Evolutionary conservation across 2,888 invertebrate species (phyloP).

Genomic region (Scotopteryx bipunctaria): DNA sequence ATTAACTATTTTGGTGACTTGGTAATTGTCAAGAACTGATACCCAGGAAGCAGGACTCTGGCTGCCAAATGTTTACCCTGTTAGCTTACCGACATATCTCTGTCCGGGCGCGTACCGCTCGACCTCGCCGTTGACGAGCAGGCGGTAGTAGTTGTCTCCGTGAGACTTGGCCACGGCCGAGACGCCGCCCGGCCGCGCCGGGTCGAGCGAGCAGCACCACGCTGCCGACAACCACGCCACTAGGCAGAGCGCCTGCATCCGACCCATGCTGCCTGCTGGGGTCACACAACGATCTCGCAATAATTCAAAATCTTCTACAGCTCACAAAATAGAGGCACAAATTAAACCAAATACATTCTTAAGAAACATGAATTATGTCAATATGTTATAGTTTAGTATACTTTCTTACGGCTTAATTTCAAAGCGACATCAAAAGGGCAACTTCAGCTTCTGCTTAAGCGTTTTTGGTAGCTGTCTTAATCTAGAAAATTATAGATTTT

Average conservation of each 20-base stretch:
- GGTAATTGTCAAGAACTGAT: too few species aligned
- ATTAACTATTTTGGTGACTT: too few species aligned
- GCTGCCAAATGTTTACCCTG: too few species aligned
- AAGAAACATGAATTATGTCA: too few species aligned
- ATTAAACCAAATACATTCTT: too few species aligned
- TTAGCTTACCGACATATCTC: conserved; percentile 89
- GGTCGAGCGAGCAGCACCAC: conserved; percentile 67
- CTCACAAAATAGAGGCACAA: background rate
- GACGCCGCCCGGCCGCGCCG: conserved; percentile 41
- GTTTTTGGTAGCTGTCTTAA: too few species aligned
- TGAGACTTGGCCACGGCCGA: conserved; percentile 79
- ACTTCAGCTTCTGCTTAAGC: too few species aligned
- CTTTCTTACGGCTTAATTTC: too few species aligned
- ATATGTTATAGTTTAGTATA: too few species aligned
- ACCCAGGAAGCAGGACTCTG: too few species aligned
- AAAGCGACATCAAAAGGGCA: too few species aligned
- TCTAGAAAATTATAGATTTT: background rate
- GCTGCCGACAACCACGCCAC: conserved; percentile 36
- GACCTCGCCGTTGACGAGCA: conserved; percentile 90
- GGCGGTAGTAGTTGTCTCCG: conserved; percentile 94
- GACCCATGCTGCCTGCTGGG: background rate
- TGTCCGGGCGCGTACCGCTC: conserved; percentile 92
- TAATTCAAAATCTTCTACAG: background rate
- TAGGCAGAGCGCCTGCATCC: conserved; percentile 33
- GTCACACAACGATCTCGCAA: background rate